Evolutionary conservation across 2,113 vertebrate genomes (phyloP).

Genomic region (Paramormyrops kingsleyae): DNA sequence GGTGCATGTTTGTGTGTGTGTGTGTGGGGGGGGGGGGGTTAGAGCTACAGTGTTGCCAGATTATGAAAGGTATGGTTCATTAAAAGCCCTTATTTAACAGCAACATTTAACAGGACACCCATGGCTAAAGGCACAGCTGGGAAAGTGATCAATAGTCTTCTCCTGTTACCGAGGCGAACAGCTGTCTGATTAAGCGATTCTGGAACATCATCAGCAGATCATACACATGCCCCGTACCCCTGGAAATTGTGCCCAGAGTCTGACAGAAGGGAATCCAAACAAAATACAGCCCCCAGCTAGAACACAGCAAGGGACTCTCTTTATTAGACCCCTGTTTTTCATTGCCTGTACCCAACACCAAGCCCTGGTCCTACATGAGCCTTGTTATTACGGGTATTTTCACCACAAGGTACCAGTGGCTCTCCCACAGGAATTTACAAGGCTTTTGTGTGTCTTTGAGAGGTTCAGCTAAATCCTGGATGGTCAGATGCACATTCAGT

Average conservation of each 20-base stretch:
- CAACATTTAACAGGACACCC: slow-evolving; percentile 17
- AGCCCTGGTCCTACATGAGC: background rate
- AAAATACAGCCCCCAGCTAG: slow-evolving; percentile 48
- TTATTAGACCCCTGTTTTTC: slow-evolving; percentile 17
- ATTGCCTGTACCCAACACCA: slow-evolving; percentile 39
- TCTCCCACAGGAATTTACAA: background rate
- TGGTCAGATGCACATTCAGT: slow-evolving; percentile 14
- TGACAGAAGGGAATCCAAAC: slow-evolving; percentile 45
- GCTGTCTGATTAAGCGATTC: slow-evolving; percentile 51
- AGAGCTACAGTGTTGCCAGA: background rate
- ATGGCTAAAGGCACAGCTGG: slow-evolving; percentile 52
- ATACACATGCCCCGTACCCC: slow-evolving; percentile 34
- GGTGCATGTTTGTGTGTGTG: background rate
- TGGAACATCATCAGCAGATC: slow-evolving; percentile 43
- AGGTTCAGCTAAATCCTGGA: slow-evolving; percentile 35
- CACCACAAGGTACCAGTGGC: slow-evolving; percentile 6
- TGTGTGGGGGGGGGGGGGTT: background rate
- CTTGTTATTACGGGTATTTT: slow-evolving; percentile 29
- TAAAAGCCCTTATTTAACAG: slow-evolving; percentile 25
- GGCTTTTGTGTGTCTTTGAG: slow-evolving; percentile 24
- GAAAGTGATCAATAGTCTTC: slow-evolving; percentile 47
- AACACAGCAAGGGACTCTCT: slow-evolving; percentile 33
- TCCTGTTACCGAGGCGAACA: slow-evolving; percentile 48
- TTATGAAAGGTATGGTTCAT: slow-evolving; percentile 19
- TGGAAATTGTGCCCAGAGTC: slow-evolving; percentile 50